Conservation (phyloP, 2,888 invertebrate genomes). For the Rhabditoides inermis region DNA sequence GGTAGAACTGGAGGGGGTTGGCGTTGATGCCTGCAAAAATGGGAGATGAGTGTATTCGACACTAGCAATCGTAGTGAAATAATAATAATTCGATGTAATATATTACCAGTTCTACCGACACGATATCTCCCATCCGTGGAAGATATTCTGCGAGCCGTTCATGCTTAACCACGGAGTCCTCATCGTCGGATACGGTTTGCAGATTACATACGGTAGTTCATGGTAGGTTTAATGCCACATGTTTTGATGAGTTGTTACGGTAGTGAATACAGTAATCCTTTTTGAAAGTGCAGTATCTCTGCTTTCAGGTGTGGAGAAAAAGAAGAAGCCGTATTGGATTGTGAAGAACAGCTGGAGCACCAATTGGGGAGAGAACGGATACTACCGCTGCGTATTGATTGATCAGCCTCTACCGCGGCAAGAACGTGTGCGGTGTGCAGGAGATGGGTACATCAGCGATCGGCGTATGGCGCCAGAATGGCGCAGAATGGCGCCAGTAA, state of each 20-base stretch:
- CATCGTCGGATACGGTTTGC: conserved; percentile 50
- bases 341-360: conserved; percentile 51
- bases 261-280: not conserved
- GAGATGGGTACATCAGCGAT: conserved; percentile 68
- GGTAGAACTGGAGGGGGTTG: conserved; percentile 52
- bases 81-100: not conserved
- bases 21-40: conserved; percentile 50
- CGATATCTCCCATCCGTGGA: conserved; percentile 51
- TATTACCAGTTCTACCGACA: conserved; percentile 48
- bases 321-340: conserved; percentile 47
- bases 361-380: conserved; percentile 48
- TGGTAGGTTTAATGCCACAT: not conserved
- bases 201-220: conserved; percentile 10
- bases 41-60: too few species aligned
- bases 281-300: too few species aligned
- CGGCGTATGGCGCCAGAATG: too few species aligned
- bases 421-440: conserved; percentile 87
- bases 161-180: conserved; percentile 50
- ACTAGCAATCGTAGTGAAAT: not conserved
- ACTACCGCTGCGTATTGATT: conserved; percentile 31
- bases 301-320: not conserved
- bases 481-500: too few species aligned
- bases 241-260: not conserved
- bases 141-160: conserved; percentile 32
- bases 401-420: conserved; percentile 74